A percentile compares a stretch with the other conserved stretches of the same genome.
Evolutionary conservation across 2,888 invertebrate genomes (phyloP).

Genomic region (Trachelus troglodyta): DNA sequence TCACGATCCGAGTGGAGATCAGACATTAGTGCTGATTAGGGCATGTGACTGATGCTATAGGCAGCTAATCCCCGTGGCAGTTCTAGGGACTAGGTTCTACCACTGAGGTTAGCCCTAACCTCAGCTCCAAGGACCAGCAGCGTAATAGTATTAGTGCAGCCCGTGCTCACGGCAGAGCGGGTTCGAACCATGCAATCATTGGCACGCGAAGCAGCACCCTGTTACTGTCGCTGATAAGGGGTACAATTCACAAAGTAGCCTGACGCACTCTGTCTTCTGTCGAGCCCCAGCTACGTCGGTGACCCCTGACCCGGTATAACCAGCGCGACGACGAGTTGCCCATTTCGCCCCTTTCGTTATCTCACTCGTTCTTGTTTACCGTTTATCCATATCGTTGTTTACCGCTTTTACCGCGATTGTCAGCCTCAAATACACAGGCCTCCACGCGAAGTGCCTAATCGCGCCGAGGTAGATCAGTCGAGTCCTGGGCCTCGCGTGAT

Average conservation of each 20-base stretch:
- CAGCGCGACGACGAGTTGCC: neutral
- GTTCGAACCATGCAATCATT: conserved; percentile 52
- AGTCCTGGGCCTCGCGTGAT: neutral
- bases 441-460: neutral
- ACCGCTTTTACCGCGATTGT: no score
- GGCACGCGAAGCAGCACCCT: conserved; percentile 50
- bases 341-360: no score
- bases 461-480: neutral
- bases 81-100: neutral
- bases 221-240: conserved; percentile 47
- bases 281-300: neutral
- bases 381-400: no score
- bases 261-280: neutral
- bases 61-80: conserved; percentile 44
- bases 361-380: no score
- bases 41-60: conserved; percentile 43
- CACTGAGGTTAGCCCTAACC: neutral
- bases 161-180: conserved; percentile 46
- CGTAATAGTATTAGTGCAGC: conserved; percentile 49
- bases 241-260: conserved; percentile 31
- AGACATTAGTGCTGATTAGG: conserved; percentile 53
- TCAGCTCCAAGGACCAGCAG: neutral
- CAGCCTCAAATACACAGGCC: no score
- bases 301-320: neutral
- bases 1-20: neutral